Percentiles rank a stretch among this genome's conserved stretches.
Evolutionary conservation across 2,888 invertebrate species (phyloP).

Genomic region (Hypomecis atomaria): DNA sequence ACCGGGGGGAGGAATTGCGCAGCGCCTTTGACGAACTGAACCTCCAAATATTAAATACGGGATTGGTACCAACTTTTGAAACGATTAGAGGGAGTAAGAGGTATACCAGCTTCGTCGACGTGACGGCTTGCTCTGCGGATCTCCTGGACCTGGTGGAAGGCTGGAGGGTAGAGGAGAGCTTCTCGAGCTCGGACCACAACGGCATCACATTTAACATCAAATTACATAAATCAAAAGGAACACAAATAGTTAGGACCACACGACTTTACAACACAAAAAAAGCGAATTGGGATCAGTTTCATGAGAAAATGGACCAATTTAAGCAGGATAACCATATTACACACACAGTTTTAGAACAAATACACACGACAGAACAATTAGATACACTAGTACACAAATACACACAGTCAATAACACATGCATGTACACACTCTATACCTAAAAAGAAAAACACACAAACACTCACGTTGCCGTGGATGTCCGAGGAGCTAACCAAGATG

Average conservation of each 20-base stretch:
- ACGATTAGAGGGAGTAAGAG: not conserved
- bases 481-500: slow-evolving; percentile 30
- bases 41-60: not conserved
- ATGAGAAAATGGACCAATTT: not conserved
- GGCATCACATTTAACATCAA: not conserved
- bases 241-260: not conserved
- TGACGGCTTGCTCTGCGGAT: not conserved
- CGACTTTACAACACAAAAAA: not conserved
- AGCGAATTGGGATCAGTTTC: slow-evolving; percentile 4
- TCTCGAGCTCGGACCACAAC: slow-evolving; percentile 1
- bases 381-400: slow-evolving; percentile 4
- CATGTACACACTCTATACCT: slow-evolving; percentile 15
- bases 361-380: not conserved
- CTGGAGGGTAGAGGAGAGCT: not conserved
- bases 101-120: not conserved
- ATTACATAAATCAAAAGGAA: not conserved
- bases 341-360: not conserved
- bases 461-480: slow-evolving; percentile 40
- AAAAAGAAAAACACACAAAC: slow-evolving; percentile 3
- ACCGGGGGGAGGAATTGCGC: not conserved
- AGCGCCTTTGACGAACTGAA: not conserved
- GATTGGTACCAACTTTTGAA: not conserved
- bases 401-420: slow-evolving; percentile 9
- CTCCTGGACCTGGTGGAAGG: not conserved
- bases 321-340: not conserved